Conservation (phyloP, 2,797 vertebrate genomes). For the Chrysocyon brachyurus region DNA sequence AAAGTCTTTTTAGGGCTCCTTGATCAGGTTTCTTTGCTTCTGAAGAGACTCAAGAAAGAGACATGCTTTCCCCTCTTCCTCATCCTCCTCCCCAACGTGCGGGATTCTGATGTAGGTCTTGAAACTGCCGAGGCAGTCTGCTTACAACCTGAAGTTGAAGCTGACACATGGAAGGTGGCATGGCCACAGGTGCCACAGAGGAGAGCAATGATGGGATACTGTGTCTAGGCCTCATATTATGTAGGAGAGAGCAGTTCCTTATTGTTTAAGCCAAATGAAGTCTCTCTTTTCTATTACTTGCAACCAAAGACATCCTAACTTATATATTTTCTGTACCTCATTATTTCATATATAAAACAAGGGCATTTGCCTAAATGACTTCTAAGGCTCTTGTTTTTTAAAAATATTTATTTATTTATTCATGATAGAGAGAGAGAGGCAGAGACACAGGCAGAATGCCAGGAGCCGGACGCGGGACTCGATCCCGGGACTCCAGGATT, state of each 20-base stretch:
- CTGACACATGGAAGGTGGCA: background rate
- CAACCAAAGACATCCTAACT: background rate
- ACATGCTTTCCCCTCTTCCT: background rate
- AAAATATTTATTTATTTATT: too few relatives aligned
- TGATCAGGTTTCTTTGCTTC: background rate
- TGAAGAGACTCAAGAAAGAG: background rate
- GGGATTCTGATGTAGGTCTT: background rate
- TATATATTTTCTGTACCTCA: background rate
- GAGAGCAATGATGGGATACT: background rate
- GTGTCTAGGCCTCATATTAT: background rate
- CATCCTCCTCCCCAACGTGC: background rate
- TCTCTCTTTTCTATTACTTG: background rate
- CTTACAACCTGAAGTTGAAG: background rate
- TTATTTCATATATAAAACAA: slow-evolving; percentile 56
- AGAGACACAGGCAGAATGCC: too few relatives aligned
- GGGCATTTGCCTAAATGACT: background rate
- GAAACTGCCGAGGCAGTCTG: background rate
- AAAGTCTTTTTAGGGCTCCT: background rate
- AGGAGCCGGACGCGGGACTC: too few relatives aligned
- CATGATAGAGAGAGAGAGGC: too few relatives aligned
- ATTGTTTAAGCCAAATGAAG: slow-evolving; percentile 25
- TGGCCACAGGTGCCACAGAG: background rate
- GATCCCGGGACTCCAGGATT: too few relatives aligned
- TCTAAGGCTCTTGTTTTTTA: background rate
- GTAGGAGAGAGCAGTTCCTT: background rate